Conservation (phyloP, 2,888 invertebrate species). For the Drosophila niveifrons region DNA sequence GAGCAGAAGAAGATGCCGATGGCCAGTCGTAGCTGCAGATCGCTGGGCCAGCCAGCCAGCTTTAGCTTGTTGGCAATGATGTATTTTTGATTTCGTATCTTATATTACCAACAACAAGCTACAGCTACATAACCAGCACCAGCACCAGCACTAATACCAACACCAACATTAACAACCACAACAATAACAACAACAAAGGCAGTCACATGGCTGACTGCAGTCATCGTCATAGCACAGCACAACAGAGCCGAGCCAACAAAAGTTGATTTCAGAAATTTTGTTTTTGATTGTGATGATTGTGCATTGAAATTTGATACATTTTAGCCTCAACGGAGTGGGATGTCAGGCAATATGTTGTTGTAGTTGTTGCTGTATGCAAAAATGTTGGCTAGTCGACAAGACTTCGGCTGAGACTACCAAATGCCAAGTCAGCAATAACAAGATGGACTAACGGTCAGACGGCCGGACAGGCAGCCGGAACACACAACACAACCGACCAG, state of each 20-base stretch:
- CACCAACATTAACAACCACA: constrained; percentile 36
- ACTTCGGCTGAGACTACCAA: constrained; percentile 66
- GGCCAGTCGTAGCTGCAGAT: constrained; percentile 44
- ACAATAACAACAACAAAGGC: constrained; percentile 45
- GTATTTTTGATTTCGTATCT: constrained; percentile 82
- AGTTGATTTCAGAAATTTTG: constrained; percentile 81
- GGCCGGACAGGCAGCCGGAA: constrained; percentile 4
- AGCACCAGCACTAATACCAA: neutral
- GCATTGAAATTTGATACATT: constrained; percentile 85
- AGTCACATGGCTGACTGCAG: constrained; percentile 46
- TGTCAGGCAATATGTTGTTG: constrained; percentile 45
- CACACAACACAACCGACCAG: neutral
- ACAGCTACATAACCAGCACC: constrained; percentile 41
- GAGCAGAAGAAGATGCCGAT: constrained; percentile 42
- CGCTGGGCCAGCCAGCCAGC: constrained; percentile 49
- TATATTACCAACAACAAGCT: constrained; percentile 79
- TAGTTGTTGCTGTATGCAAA: constrained; percentile 68
- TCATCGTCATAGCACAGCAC: constrained; percentile 41
- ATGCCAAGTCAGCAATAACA: constrained; percentile 33
- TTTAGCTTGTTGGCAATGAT: constrained; percentile 81
- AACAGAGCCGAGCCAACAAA: constrained; percentile 51
- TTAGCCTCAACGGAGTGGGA: constrained; percentile 68
- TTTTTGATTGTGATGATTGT: constrained; percentile 83
- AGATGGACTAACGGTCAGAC: constrained; percentile 24
- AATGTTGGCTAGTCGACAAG: constrained; percentile 79